Conservation (phyloP, 2,888 invertebrate species). For the Eurytoma adleriae region DNA sequence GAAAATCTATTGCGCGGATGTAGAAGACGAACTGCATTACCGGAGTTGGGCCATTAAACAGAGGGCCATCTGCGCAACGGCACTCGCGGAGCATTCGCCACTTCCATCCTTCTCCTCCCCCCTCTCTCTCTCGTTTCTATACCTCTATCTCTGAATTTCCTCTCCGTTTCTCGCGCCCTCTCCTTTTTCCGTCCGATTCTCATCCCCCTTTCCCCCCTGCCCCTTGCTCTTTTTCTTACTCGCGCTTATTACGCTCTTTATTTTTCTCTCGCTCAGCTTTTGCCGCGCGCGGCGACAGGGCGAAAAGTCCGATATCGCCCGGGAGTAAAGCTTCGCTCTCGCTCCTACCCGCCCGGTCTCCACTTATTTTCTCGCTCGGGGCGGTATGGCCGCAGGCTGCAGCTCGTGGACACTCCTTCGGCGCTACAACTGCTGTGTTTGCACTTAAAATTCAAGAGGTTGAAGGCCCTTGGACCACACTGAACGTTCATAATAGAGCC, state of each 20-base stretch:
- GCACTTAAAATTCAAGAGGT: slow-evolving; percentile 53
- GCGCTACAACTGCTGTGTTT: slow-evolving; percentile 15
- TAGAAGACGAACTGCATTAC: slow-evolving; percentile 56
- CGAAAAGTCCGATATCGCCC: slow-evolving; percentile 2
- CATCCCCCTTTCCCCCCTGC: not conserved
- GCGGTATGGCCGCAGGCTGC: not conserved
- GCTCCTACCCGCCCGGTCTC: not conserved
- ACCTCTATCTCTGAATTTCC: not conserved
- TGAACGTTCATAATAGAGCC: not conserved
- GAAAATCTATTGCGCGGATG: slow-evolving; percentile 56
- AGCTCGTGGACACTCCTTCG: not conserved
- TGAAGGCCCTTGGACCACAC: slow-evolving; percentile 37
- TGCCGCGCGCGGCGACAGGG: not conserved
- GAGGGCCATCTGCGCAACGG: slow-evolving; percentile 55
- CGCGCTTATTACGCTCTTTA: not conserved
- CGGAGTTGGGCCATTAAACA: slow-evolving; percentile 55
- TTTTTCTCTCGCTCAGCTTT: not conserved
- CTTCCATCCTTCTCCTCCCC: not conserved
- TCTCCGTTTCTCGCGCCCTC: not conserved
- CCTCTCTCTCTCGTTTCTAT: not conserved
- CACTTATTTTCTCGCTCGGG: not conserved
- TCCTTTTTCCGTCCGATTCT: slow-evolving; percentile 2
- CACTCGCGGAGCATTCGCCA: slow-evolving; percentile 23
- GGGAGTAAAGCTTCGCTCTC: not conserved
- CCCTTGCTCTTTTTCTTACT: not conserved